These are phyloP conservation scores for Sinelater perroti DNA, from an alignment of 2,888 invertebrate genomes.

Conservation along the genomic window DNA sequence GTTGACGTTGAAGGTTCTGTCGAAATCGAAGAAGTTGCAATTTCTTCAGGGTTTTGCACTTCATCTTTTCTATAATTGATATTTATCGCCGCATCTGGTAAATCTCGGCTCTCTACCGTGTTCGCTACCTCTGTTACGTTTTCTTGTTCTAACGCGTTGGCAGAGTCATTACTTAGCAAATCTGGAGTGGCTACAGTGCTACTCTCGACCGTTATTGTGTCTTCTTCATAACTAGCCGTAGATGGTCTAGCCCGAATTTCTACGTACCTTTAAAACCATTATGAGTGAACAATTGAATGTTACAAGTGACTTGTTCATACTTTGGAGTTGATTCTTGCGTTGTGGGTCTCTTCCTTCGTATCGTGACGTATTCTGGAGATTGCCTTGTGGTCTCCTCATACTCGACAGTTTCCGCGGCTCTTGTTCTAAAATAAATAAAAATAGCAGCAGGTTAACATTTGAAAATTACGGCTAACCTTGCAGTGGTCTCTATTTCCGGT, in stretches of 20 bases:
- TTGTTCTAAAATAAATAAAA: neutral
- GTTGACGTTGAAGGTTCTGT: slow-evolving; percentile 50
- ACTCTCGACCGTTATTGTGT: neutral
- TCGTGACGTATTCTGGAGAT: slow-evolving; percentile 69
- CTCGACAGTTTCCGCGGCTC: slow-evolving; percentile 3
- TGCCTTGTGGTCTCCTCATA: slow-evolving; percentile 17
- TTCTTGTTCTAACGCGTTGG: slow-evolving; percentile 16
- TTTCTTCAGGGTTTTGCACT: slow-evolving; percentile 1
- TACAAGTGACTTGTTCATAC: slow-evolving; percentile 15
- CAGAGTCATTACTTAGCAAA: neutral
- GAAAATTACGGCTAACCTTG: neutral
- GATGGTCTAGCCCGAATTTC: slow-evolving; percentile 13
- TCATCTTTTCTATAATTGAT: neutral
- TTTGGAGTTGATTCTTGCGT: slow-evolving; percentile 44
- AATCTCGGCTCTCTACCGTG: neutral
- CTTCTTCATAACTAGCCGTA: neutral
- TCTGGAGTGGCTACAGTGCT: neutral
- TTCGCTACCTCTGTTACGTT: slow-evolving; percentile 10
- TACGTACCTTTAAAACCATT: slow-evolving; percentile 17
- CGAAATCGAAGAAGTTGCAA: slow-evolving; percentile 5
- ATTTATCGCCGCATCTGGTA: neutral
- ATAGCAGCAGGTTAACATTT: neutral
- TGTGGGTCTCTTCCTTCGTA: slow-evolving; percentile 56
- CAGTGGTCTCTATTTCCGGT: slow-evolving; percentile 10
- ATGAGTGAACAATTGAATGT: neutral